Percentiles rank a stretch among this genome's conserved stretches.
These are phyloP conservation scores for Hypomesus transpacificus DNA, from an alignment of 2,113 vertebrate species.

Conservation along the genomic window DNA sequence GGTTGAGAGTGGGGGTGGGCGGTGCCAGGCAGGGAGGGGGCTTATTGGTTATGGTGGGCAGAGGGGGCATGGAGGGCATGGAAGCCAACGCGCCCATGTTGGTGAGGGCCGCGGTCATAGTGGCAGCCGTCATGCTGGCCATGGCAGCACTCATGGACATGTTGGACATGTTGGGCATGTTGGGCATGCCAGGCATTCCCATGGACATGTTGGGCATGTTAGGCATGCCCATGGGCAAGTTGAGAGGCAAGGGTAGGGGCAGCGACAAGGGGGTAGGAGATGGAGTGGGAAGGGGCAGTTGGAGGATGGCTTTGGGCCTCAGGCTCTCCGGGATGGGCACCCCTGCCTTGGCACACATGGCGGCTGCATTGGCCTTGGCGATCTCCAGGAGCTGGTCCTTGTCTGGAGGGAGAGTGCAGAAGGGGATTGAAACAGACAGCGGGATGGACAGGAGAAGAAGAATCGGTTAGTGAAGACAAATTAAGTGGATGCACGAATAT, in stretches of 20 bases:
- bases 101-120: constrained; percentile 51
- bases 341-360: constrained; percentile 98
- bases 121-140: constrained; percentile 54
- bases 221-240: constrained; percentile 68
- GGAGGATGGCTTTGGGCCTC: constrained; percentile 86
- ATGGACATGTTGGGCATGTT: constrained; percentile 64
- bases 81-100: constrained; percentile 77
- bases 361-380: constrained; percentile 97
- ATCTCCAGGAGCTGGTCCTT: constrained; percentile 98
- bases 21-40: constrained; percentile 68
- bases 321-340: constrained; percentile 94
- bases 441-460: neutral
- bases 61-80: constrained; percentile 74
- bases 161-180: constrained; percentile 55
- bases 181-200: constrained; percentile 52
- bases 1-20: constrained; percentile 67
- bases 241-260: constrained; percentile 71
- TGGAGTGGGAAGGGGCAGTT: constrained; percentile 75
- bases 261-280: constrained; percentile 69
- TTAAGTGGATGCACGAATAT: neutral
- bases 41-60: constrained; percentile 77
- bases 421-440: neutral
- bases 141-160: constrained; percentile 70
- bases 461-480: neutral
- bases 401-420: constrained; percentile 67